Percentiles rank a stretch among this genome's conserved stretches.
Evolutionary conservation across 1,140 invertebrate species (phyloP).

Genomic region (Drosophila persimilis): DNA sequence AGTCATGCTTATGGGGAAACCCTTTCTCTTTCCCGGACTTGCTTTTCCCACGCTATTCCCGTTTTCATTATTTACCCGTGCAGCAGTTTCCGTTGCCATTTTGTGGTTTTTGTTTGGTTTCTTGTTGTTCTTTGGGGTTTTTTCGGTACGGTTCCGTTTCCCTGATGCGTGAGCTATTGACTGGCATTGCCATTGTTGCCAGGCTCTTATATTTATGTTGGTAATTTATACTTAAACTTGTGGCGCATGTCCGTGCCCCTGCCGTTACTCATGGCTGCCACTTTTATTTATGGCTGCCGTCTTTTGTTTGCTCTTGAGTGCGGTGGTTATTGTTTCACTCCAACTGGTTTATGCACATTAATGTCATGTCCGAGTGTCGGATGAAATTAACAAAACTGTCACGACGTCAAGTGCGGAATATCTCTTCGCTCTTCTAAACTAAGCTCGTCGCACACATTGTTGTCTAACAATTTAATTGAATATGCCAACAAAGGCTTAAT

Average conservation of each 20-base stretch:
- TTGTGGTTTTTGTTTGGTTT: constrained; percentile 23
- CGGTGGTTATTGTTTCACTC: constrained; percentile 36
- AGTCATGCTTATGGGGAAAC: constrained; percentile 66
- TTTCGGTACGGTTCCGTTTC: constrained; percentile 33
- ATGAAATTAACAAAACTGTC: constrained; percentile 55
- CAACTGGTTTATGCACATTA: too few species aligned
- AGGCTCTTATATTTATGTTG: constrained; percentile 70
- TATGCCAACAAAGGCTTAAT: background rate
- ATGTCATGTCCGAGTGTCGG: constrained; percentile 17
- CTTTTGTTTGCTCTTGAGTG: constrained; percentile 38
- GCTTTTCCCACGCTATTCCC: constrained; percentile 26
- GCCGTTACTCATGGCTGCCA: constrained; percentile 28
- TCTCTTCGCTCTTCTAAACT: too few species aligned
- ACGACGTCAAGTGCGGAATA: background rate
- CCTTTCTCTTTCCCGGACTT: constrained; percentile 34
- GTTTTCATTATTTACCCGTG: constrained; percentile 43
- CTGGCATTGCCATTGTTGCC: constrained; percentile 47
- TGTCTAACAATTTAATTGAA: background rate
- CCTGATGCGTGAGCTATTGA: constrained; percentile 64
- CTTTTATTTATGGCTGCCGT: constrained; percentile 42
- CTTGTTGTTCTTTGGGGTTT: constrained; percentile 16
- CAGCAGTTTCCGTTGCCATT: constrained; percentile 54
- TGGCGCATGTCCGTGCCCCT: constrained; percentile 14
- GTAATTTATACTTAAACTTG: constrained; percentile 73
- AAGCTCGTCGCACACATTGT: too few species aligned